Evolutionary conservation across 2,888 invertebrate species (phyloP).

Genomic region (Limnephilus auricula): DNA sequence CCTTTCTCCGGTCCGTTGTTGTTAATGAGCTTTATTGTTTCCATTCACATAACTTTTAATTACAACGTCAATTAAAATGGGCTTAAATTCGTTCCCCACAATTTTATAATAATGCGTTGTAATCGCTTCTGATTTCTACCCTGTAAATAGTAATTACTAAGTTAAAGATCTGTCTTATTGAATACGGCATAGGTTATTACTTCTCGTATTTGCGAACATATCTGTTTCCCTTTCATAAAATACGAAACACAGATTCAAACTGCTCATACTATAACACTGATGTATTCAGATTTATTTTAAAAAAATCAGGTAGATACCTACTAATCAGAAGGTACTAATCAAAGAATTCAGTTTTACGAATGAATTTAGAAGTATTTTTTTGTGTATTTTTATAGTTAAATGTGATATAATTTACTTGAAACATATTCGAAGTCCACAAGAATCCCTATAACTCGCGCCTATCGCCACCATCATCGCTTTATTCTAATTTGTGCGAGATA

Average conservation of each 20-base stretch:
- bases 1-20: constrained; percentile 18
- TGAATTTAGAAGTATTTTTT: no score
- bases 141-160: neutral
- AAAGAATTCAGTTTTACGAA: no score
- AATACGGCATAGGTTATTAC: neutral
- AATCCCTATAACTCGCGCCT: neutral
- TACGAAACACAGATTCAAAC: neutral
- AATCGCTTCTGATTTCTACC: neutral
- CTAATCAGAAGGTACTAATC: no score
- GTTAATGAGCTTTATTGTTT: constrained; percentile 46
- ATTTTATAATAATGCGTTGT: neutral
- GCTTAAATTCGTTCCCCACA: neutral
- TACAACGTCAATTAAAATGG: constrained; percentile 30
- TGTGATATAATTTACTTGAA: no score
- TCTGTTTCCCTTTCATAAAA: neutral
- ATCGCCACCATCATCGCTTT: neutral
- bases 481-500: constrained; percentile 6
- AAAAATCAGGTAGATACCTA: neutral
- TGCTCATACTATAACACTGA: no score
- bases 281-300: no score
- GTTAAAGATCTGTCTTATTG: neutral
- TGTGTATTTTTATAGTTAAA: no score
- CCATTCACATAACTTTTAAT: constrained; percentile 38
- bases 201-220: neutral
- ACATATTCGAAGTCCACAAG: neutral